Conservation (phyloP, 2,113 vertebrate species). For the Trichomycterus rosablanca region DNA sequence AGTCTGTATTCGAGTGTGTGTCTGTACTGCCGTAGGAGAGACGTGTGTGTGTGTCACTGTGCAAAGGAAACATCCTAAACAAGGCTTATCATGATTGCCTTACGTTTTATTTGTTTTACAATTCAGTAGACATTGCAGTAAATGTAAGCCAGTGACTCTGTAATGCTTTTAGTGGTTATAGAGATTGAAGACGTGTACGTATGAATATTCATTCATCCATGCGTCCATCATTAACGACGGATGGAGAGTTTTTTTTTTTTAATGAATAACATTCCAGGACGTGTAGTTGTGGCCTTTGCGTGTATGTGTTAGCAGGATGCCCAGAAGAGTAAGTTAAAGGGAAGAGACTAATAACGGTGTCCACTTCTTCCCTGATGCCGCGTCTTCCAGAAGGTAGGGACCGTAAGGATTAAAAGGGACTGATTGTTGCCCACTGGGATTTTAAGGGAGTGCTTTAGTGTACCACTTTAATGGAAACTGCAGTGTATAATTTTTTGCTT, state of each 20-base stretch:
- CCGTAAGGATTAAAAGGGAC: conserved; percentile 20
- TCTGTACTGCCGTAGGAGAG: conserved; percentile 49
- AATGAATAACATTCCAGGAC: conserved; percentile 61
- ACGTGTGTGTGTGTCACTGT: conserved; percentile 24
- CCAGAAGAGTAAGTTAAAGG: conserved; percentile 8
- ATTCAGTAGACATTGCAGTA: conserved; percentile 74
- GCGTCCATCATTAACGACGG: no score
- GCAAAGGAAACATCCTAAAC: conserved; percentile 43
- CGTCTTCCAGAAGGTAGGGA: conserved; percentile 36
- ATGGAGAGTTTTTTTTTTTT: conserved; percentile 43
- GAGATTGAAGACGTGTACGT: conserved; percentile 10
- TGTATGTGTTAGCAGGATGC: conserved; percentile 26
- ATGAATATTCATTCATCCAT: no score
- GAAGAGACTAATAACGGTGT: conserved; percentile 28
- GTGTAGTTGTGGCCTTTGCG: conserved; percentile 62
- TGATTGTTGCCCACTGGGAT: conserved; percentile 50
- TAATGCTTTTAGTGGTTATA: conserved; percentile 42
- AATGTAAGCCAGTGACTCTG: conserved; percentile 64
- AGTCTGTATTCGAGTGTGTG: conserved; percentile 45
- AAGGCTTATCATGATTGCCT: conserved; percentile 67
- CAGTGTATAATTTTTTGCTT: conserved; percentile 18
- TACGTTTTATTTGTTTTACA: conserved; percentile 64
- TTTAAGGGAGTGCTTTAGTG: conserved; percentile 52
- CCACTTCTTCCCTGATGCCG: conserved; percentile 19
- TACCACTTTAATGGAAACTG: no score